phyloP scores from a whole-genome alignment of 2,113 vertebrate species.

The Morone saxatilis region DNA sequence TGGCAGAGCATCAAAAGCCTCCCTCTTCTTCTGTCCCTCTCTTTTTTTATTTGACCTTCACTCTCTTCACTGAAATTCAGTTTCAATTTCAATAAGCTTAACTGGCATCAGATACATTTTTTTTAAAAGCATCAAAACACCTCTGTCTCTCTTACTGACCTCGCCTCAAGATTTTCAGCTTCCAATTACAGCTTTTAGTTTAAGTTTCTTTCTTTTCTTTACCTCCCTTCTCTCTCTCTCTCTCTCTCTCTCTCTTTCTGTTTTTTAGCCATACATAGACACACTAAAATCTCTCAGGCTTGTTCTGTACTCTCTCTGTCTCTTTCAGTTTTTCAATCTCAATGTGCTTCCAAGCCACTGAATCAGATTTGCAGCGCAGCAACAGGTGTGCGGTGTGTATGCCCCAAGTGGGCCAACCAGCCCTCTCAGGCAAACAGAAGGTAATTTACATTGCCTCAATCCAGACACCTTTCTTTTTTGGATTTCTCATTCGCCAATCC shows the following conservation, averaged over 20 bases:
- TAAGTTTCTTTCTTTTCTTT: not conserved
- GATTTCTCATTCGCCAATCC: not conserved
- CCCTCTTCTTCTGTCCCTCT: constrained; percentile 2
- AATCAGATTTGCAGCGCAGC: constrained; percentile 17
- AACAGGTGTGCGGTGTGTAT: constrained; percentile 47
- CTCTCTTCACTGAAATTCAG: constrained; percentile 19
- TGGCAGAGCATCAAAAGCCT: constrained; percentile 62
- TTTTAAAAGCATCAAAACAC: not conserved
- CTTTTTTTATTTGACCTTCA: constrained; percentile 39
- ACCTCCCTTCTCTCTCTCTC: not conserved
- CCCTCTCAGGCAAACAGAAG: constrained; percentile 25
- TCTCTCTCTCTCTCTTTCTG: not conserved
- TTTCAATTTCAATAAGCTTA: constrained; percentile 25
- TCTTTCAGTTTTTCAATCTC: constrained; percentile 44
- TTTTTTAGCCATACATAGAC: not conserved
- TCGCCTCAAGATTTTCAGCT: not conserved
- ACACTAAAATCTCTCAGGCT: not conserved
- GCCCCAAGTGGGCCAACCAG: not conserved
- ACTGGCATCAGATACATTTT: not conserved
- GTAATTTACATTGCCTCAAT: constrained; percentile 31
- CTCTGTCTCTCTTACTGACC: not conserved
- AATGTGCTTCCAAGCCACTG: constrained; percentile 43
- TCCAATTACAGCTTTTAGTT: not conserved
- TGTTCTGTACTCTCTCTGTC: constrained; percentile 28
- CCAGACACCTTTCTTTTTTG: constrained; percentile 7